Percentiles rank a stretch among this genome's conserved stretches.
These are phyloP conservation scores for Amphipoea lucens DNA, from an alignment of 2,888 invertebrate species.

Conservation along the genomic window DNA sequence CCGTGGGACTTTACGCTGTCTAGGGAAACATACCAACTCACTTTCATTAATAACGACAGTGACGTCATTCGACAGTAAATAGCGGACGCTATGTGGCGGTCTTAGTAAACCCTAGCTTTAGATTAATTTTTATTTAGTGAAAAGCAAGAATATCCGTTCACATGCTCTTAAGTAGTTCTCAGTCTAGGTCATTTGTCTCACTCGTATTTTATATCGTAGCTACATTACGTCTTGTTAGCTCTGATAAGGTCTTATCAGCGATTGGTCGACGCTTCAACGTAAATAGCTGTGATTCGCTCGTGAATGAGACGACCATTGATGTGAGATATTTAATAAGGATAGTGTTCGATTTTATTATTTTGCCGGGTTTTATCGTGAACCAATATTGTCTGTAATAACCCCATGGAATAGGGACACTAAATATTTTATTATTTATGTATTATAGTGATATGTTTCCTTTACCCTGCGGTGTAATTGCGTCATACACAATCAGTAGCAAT, in stretches of 20 bases:
- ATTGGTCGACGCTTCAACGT: slow-evolving; percentile 57
- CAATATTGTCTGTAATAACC: not conserved
- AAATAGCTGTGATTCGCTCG: slow-evolving; percentile 55
- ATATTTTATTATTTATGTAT: too few relatives aligned
- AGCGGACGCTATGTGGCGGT: not conserved
- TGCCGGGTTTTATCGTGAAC: not conserved
- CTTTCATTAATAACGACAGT: too few relatives aligned
- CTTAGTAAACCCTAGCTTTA: not conserved
- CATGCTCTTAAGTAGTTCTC: slow-evolving; percentile 11
- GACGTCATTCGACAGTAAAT: not conserved
- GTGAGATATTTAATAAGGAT: slow-evolving; percentile 2
- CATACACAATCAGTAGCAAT: too few relatives aligned
- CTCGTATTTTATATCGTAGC: slow-evolving; percentile 27
- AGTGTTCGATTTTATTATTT: not conserved
- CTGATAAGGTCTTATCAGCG: slow-evolving; percentile 61
- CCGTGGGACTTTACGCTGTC: too few relatives aligned
- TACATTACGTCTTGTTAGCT: slow-evolving; percentile 52
- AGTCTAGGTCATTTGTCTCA: slow-evolving; percentile 59
- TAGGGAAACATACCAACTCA: too few relatives aligned
- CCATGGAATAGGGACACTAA: accelerated
- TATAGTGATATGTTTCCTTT: too few relatives aligned
- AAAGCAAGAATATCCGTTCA: slow-evolving; percentile 25
- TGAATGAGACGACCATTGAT: slow-evolving; percentile 25
- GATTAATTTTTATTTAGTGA: not conserved
- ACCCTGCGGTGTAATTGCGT: too few relatives aligned